Percentiles rank a stretch among this genome's conserved stretches.
These are phyloP conservation scores for Thaumetopoea pityocampa DNA, from an alignment of 1,140 invertebrate genomes.

Conservation along the genomic window DNA sequence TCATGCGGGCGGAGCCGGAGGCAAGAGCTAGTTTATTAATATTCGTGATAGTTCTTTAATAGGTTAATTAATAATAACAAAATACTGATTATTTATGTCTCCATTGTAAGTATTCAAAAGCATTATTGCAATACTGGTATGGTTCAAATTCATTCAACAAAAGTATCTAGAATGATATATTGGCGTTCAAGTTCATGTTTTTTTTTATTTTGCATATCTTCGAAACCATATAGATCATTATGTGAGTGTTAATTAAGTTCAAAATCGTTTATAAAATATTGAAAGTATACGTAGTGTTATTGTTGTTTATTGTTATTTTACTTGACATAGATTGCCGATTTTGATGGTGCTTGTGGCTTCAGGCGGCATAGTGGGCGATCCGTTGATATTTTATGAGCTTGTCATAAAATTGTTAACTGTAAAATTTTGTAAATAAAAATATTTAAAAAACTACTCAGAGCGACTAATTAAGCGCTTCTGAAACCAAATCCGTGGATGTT, in stretches of 20 bases:
- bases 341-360: conserved; percentile 11
- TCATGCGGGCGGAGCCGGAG: too few species aligned
- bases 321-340: conserved; percentile 28
- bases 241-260: neutral
- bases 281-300: neutral
- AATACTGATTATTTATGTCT: neutral
- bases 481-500: too few species aligned
- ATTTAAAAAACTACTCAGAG: too few species aligned
- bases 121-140: too few species aligned
- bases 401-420: too few species aligned
- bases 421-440: too few species aligned
- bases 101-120: neutral
- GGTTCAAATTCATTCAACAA: too few species aligned
- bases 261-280: neutral
- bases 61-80: conserved; percentile 5
- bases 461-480: too few species aligned
- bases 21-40: conserved; percentile 13
- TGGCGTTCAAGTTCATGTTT: too few species aligned
- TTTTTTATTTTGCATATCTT: too few species aligned
- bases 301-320: conserved; percentile 14
- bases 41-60: conserved; percentile 28
- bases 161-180: too few species aligned
- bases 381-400: conserved; percentile 26
- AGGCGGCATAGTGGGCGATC: conserved; percentile 19
- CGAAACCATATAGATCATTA: too few species aligned